These are phyloP conservation scores for Polymixis flavicincta DNA, from an alignment of 2,888 invertebrate species.

Conservation along the genomic window DNA sequence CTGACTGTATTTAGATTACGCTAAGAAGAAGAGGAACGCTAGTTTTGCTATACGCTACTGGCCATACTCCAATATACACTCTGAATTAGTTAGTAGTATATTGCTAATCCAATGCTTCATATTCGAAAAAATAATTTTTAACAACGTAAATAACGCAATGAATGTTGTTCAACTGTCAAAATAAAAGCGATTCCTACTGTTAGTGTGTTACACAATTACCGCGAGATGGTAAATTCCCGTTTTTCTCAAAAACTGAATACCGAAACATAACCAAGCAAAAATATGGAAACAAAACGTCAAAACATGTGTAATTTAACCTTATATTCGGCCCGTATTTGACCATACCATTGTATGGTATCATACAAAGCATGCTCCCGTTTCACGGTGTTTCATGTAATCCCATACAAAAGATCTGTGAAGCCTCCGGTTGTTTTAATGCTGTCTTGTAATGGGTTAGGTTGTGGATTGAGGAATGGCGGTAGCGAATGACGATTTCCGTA, in stretches of 20 bases:
- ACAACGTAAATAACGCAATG: too few species aligned
- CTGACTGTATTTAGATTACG: too few species aligned
- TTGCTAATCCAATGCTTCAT: too few species aligned
- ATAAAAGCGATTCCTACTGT: too few species aligned
- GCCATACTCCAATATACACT: background rate
- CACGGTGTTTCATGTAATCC: constrained; percentile 25
- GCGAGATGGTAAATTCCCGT: background rate
- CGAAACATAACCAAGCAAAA: background rate
- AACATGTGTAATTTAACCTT: constrained; percentile 18
- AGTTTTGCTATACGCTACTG: background rate
- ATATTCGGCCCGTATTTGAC: constrained; percentile 33
- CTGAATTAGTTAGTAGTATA: too few species aligned
- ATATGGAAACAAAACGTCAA: background rate
- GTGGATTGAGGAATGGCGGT: background rate
- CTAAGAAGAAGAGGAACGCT: too few species aligned
- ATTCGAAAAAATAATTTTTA: too few species aligned
- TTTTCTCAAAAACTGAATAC: background rate
- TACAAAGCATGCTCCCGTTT: constrained; percentile 49
- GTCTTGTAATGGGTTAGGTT: constrained; percentile 8
- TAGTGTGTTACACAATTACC: too few species aligned
- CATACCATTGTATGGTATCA: constrained; percentile 39
- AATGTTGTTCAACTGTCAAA: too few species aligned
- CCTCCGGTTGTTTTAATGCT: constrained; percentile 2
- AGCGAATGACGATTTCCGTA: background rate
- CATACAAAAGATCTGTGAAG: constrained; percentile 43